phyloP scores from a whole-genome alignment of 2,113 vertebrate genomes.

The Syngnathus scovelli region DNA sequence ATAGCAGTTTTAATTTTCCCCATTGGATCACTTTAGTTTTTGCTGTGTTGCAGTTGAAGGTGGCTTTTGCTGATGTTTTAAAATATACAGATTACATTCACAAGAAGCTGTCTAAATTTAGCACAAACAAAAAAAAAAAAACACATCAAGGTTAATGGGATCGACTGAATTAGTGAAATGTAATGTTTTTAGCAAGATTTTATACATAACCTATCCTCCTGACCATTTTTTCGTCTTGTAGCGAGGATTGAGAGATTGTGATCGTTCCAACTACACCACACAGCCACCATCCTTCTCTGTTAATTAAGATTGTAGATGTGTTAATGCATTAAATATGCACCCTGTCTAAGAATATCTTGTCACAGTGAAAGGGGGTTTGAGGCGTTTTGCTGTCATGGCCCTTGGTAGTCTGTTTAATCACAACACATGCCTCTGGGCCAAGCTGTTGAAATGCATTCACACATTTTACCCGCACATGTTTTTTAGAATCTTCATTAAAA shows the following conservation, averaged over 20 bases:
- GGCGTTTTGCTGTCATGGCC: constrained; percentile 11
- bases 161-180: constrained; percentile 24
- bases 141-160: constrained; percentile 16
- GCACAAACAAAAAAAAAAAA: too few relatives aligned
- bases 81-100: too few relatives aligned
- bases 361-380: constrained; percentile 20
- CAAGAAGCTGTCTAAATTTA: too few relatives aligned
- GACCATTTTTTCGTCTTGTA: constrained; percentile 43
- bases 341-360: constrained; percentile 65
- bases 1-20: constrained; percentile 12
- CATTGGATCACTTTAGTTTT: too few relatives aligned
- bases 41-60: too few relatives aligned
- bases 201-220: constrained; percentile 41
- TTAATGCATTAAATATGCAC: constrained; percentile 69
- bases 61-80: too few relatives aligned
- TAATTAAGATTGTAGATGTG: constrained; percentile 65
- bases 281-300: constrained; percentile 34
- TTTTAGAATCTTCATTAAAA: background rate
- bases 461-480: background rate
- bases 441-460: constrained; percentile 1
- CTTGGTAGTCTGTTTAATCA: constrained; percentile 18
- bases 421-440: background rate
- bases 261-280: constrained; percentile 41
- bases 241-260: constrained; percentile 46
- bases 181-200: constrained; percentile 11